These are phyloP conservation scores for Scaptomyza hsui DNA, from an alignment of 1,140 invertebrate species.

Conservation along the genomic window DNA sequence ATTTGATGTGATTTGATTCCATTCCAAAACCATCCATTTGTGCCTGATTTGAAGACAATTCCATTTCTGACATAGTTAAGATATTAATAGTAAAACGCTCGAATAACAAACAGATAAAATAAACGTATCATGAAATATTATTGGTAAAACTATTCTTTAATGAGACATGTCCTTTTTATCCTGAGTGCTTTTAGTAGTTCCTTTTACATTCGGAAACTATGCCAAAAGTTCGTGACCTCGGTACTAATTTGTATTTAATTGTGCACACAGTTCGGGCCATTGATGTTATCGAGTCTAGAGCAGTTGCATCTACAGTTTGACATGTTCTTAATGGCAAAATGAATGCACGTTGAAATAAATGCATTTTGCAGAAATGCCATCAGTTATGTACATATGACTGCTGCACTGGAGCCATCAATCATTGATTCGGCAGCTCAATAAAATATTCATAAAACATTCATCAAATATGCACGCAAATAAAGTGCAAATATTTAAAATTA, in stretches of 20 bases:
- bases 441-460: slow-evolving; percentile 63
- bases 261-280: not conserved
- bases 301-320: slow-evolving; percentile 19
- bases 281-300: not conserved
- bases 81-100: not conserved
- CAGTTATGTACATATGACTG: slow-evolving; percentile 58
- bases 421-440: slow-evolving; percentile 40
- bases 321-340: slow-evolving; percentile 58
- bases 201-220: not conserved
- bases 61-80: slow-evolving; percentile 3
- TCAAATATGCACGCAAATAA: slow-evolving; percentile 40
- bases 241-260: slow-evolving; percentile 64
- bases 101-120: slow-evolving; percentile 5
- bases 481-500: slow-evolving; percentile 31
- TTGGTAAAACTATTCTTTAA: too few species aligned
- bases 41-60: not conserved
- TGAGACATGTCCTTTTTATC: too few species aligned
- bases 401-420: slow-evolving; percentile 36
- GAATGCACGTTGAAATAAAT: slow-evolving; percentile 57
- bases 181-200: too few species aligned
- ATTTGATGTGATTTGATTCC: slow-evolving; percentile 52
- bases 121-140: too few species aligned
- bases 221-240: slow-evolving; percentile 48
- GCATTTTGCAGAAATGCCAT: slow-evolving; percentile 59
- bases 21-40: slow-evolving; percentile 7